Evolutionary conservation across 2,797 vertebrate genomes (phyloP).

Genomic region (Acestrorhynchus altus): DNA sequence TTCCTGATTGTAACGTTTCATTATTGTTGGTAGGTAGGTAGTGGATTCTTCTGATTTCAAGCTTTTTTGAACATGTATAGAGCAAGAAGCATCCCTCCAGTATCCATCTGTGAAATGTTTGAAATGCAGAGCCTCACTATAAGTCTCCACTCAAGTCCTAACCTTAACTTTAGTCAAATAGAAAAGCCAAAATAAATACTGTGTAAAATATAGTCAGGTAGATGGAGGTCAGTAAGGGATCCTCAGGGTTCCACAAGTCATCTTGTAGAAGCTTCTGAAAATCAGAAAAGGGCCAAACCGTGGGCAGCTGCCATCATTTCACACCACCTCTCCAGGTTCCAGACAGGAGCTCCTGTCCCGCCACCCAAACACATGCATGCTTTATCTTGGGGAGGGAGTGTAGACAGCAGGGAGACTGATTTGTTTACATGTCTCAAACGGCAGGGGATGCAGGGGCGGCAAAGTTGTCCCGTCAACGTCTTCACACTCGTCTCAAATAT

Average conservation of each 20-base stretch:
- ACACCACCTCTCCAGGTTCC: conserved; percentile 39
- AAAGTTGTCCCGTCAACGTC: conserved; percentile 23
- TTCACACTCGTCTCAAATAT: not conserved
- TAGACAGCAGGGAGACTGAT: conserved; percentile 20
- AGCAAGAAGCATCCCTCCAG: no score
- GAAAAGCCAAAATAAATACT: not conserved
- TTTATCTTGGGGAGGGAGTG: not conserved
- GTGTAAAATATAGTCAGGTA: not conserved
- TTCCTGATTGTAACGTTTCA: no score
- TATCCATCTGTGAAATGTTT: no score
- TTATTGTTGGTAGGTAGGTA: no score
- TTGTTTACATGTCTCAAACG: conserved; percentile 31
- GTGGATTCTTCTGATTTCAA: no score
- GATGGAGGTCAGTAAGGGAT: conserved; percentile 11
- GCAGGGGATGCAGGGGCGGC: not conserved
- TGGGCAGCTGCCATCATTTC: conserved; percentile 20
- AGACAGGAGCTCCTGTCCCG: conserved; percentile 20
- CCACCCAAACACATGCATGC: not conserved
- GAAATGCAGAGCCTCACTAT: no score
- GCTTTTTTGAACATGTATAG: no score
- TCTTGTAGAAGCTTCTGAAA: not conserved
- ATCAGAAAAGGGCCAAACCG: conserved; percentile 9
- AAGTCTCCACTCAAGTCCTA: no score
- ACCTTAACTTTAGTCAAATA: not conserved
- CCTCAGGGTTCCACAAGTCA: conserved; percentile 17